These are phyloP conservation scores for Prochilodus magdalenae DNA, from an alignment of 2,113 vertebrate genomes.

Conservation along the genomic window DNA sequence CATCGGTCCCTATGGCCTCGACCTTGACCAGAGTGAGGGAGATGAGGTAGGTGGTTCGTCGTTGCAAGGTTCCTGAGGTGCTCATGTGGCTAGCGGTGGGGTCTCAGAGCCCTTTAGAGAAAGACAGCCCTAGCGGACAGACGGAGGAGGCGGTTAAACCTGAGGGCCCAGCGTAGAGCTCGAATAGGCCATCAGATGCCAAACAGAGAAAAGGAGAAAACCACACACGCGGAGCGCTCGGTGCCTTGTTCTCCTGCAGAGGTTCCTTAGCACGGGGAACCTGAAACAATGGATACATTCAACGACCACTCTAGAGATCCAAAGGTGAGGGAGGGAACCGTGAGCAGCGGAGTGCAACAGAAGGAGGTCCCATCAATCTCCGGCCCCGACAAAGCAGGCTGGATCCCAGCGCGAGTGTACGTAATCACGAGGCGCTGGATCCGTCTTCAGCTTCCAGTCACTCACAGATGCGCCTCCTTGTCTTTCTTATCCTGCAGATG, in stretches of 20 bases:
- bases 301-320: neutral
- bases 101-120: conserved; percentile 42
- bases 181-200: neutral
- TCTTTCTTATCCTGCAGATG: conserved; percentile 37
- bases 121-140: conserved; percentile 28
- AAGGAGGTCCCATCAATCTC: too few species aligned
- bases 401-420: neutral
- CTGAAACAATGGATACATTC: neutral
- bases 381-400: neutral
- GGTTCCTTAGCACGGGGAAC: neutral
- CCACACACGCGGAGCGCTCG: too few species aligned
- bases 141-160: neutral
- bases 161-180: conserved; percentile 7
- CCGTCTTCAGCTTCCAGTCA: neutral
- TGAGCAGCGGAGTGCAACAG: too few species aligned
- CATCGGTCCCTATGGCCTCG: conserved; percentile 71
- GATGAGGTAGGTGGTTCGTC: conserved; percentile 95
- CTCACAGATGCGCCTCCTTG: neutral
- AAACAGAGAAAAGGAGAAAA: neutral
- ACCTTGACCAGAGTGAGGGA: conserved; percentile 95
- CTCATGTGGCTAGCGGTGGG: conserved; percentile 32
- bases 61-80: conserved; percentile 71
- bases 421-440: conserved; percentile 15
- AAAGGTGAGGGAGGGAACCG: too few species aligned
- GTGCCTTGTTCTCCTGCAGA: too few species aligned